Evolutionary conservation across 2,113 vertebrate species (phyloP).

Genomic region (Myiagra hebetior): DNA sequence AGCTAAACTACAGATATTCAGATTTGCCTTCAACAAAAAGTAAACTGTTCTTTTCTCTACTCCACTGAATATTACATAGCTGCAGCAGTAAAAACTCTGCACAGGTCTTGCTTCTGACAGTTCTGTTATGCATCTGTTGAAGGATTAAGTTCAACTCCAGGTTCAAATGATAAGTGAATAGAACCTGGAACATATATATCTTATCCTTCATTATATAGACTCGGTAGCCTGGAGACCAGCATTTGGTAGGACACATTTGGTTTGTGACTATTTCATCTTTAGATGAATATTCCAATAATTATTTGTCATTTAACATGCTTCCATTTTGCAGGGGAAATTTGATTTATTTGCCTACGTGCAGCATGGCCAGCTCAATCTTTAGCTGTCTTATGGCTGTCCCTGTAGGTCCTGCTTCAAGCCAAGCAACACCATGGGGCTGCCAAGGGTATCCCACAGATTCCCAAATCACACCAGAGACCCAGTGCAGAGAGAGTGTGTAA

Average conservation of each 20-base stretch:
- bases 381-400: fast-evolving
- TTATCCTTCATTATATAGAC: not conserved
- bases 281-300: not conserved
- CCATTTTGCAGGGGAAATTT: not conserved
- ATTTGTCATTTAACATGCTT: not conserved
- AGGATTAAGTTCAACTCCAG: not conserved
- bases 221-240: not conserved
- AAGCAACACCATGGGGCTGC: fast-evolving
- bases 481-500: not conserved
- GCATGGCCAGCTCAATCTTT: not conserved
- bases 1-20: not conserved
- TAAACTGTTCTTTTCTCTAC: not conserved
- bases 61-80: not conserved
- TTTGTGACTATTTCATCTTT: not conserved
- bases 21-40: not conserved
- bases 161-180: not conserved
- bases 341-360: not conserved
- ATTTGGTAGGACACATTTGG: not conserved
- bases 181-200: not conserved
- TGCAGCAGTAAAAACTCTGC: not conserved
- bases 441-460: not conserved
- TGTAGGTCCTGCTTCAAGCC: not conserved
- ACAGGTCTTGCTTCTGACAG: not conserved
- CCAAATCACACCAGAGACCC: not conserved
- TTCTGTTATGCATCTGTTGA: not conserved